Conservation (phyloP, 2,797 vertebrate species). For the Otolemur crassicaudatus region DNA sequence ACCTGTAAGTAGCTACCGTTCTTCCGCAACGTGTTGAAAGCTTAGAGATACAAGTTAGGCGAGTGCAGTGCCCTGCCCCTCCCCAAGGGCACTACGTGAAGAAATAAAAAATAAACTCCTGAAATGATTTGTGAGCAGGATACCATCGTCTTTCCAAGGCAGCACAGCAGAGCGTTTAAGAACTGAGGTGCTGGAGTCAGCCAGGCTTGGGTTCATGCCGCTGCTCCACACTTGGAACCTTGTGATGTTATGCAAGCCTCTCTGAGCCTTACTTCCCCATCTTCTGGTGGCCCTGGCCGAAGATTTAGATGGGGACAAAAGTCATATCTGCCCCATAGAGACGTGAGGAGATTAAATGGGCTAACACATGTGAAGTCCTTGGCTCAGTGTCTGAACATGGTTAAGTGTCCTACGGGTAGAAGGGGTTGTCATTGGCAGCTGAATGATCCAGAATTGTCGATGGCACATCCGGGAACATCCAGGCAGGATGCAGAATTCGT, state of each 20-base stretch:
- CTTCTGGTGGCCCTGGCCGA: background rate
- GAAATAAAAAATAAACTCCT: background rate
- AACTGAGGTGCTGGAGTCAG: background rate
- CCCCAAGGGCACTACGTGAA: background rate
- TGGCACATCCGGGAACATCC: background rate
- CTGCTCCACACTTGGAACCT: background rate
- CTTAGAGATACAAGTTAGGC: background rate
- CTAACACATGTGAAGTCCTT: background rate
- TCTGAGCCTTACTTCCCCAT: background rate
- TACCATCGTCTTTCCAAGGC: background rate
- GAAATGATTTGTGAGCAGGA: background rate
- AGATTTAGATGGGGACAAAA: background rate
- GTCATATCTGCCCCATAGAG: background rate
- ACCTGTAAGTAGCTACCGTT: background rate
- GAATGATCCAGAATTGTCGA: background rate
- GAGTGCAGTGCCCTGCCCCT: background rate
- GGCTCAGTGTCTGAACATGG: background rate
- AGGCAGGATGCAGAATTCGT: background rate
- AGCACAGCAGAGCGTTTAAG: background rate
- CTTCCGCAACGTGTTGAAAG: background rate
- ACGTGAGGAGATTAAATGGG: background rate
- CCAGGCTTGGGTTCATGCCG: background rate
- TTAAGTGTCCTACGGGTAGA: background rate
- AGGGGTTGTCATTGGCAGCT: background rate
- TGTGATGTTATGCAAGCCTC: background rate